These are phyloP conservation scores for Coracias cyanogaster DNA, from an alignment of 2,797 vertebrate genomes.

Conservation along the genomic window DNA sequence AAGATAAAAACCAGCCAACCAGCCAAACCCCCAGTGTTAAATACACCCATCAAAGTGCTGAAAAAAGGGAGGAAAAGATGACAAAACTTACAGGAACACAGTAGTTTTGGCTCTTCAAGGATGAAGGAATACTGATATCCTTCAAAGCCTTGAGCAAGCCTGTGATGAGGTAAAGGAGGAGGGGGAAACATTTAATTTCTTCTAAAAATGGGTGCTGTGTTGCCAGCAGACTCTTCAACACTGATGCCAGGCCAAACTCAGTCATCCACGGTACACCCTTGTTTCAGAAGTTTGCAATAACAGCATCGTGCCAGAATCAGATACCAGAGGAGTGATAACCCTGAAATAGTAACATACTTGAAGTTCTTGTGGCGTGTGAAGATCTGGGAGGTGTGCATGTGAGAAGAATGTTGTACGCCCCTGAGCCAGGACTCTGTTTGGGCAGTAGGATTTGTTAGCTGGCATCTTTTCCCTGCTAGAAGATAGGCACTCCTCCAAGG, in stretches of 20 bases:
- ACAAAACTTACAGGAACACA: background rate
- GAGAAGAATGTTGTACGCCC: background rate
- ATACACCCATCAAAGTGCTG: background rate
- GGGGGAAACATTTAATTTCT: background rate
- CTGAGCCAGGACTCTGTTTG: background rate
- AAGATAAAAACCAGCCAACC: background rate
- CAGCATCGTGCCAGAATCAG: background rate
- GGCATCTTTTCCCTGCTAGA: background rate
- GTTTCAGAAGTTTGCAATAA: background rate
- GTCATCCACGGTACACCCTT: background rate
- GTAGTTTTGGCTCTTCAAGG: background rate
- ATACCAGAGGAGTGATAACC: background rate
- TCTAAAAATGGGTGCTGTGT: background rate
- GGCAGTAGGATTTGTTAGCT: background rate
- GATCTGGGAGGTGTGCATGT: background rate
- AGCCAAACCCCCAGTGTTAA: background rate
- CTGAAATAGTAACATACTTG: constrained; percentile 29
- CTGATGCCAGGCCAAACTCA: background rate
- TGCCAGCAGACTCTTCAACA: background rate
- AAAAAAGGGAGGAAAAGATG: background rate
- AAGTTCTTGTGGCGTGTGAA: constrained; percentile 5
- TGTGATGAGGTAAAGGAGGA: background rate
- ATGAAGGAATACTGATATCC: background rate
- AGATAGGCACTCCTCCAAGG: background rate
- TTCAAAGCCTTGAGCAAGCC: background rate